Base-by-base conservation (phyloP, 2,888 invertebrate genomes). In the Rhamnusium bicolor region DNA sequence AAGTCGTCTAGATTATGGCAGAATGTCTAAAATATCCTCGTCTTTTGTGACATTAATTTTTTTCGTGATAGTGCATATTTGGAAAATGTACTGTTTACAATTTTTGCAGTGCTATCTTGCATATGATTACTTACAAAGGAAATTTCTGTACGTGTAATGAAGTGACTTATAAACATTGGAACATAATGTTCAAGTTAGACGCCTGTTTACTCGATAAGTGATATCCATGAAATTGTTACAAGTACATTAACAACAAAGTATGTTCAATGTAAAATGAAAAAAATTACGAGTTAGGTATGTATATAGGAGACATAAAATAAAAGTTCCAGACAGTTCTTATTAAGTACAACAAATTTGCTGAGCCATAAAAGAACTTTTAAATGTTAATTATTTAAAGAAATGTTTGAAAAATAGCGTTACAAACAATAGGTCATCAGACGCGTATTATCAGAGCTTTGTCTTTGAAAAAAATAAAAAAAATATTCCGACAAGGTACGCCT, bases 391-490 rank as follows among this genome's bases (percentile, higher is more conserved):
- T 65, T 65, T 51, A 63, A 63, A 63, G 63, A 63, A 49, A 62
- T 18, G 21, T 53, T 53, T 65, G 53, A 65, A 29, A 65, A 65
- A 32, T 32, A 54, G 65, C 65, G 53, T 53, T 65, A 53, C 65
- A 53, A 53, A 65, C 65, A 65, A 65, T 65, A 29, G 65, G 53
- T 65, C 65, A 65, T 65, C 65, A 54, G 65, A 65, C 65, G 51
- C 65, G 29, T n/a, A 65, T 65, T 65, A 65, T 65, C 65, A 65
- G 65, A 65, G 53, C 65, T 65, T 65, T 65, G 65, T 65, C 65
- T 65, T 65, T 53, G 53, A 65, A 65, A 65, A 53, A 65, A 65
- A 32, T 29, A 63, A 65, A 63, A 65, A 61, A 61, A 40, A 47
- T 65, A 53, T 53, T 65, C 51, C 27, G 65, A 65, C 65, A 53